Base-by-base conservation (phyloP, 2,888 invertebrate genomes). In the Andrena praecox region DNA sequence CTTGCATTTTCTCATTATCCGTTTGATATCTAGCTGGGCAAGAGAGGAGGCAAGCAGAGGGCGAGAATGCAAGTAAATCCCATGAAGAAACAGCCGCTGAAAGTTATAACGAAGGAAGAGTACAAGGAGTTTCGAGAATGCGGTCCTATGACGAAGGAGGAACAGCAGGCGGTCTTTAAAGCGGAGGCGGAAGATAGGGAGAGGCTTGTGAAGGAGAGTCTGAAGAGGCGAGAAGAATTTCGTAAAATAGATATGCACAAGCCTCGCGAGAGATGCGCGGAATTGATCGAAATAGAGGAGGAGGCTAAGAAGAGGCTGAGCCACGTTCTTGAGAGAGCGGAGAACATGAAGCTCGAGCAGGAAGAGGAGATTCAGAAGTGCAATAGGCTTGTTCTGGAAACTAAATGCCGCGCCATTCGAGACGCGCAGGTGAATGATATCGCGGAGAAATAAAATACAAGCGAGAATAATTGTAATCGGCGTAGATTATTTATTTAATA, bases 371-470 rank as follows among this genome's bases (percentile, higher is more conserved):
- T 95, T 88, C 97, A 96, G 93, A 95, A 94, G 31, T 97, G 97
- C 83, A 98, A 97, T 93, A 96, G 96, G 77, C 95, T 98, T 83
- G 97, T 98, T 89, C 94, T 98, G 12, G 97, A 97, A 20, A 97
- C 97, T 27, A 98, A 98, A 93, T 98, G 98, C 87, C 96, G 97
- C 90, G 97, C 97, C 0, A 97, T 98, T 64, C 94, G 98, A 24
- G 97, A 98, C 92, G 97, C 97, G 0, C 98, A 98, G 94, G 95
- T 98, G 79, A 95, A 64, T 62, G 10, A 62, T 31, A 24, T 4
- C 12, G 42, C 42, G 4, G 42, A 42, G 0, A 31, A 5, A 16
- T 59, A 31, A 31, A 31, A 66, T 33, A 50, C 24, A 29, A n/a
- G 29, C 56, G 16, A 31, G n/a, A 64, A 7, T 24, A 27, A 7